These are phyloP conservation scores for Kryptopterus vitreolus DNA, from an alignment of 2,797 vertebrate species.

Conservation along the genomic window DNA sequence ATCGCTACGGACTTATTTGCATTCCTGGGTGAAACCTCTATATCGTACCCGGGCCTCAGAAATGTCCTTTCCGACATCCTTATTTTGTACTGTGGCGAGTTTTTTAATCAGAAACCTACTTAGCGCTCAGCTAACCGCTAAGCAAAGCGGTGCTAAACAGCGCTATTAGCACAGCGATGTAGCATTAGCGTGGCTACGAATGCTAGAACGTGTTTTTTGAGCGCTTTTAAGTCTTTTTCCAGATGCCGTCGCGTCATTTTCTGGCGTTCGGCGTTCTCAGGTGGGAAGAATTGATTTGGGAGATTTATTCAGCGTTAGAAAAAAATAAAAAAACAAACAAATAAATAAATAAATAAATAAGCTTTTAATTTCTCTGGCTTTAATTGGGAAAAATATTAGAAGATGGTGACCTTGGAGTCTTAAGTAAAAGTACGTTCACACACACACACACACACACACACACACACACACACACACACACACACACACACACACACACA, in stretches of 20 bases:
- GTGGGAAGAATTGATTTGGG: no score
- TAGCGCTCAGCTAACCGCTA: no score
- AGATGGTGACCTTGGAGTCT: neutral
- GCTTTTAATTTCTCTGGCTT: neutral
- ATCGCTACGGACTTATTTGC: neutral
- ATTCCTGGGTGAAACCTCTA: neutral
- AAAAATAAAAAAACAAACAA: no score
- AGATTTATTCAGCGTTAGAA: no score
- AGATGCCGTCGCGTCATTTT: neutral
- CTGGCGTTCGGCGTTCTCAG: neutral
- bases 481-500: constrained; percentile 27
- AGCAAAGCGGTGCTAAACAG: no score
- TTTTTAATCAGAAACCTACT: no score
- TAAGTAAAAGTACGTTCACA: neutral
- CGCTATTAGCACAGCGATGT: no score
- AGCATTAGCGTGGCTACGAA: neutral
- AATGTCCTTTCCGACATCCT: no score
- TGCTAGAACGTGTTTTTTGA: neutral
- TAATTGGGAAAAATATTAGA: neutral
- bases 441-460: neutral
- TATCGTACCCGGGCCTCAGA: no score
- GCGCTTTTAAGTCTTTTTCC: neutral
- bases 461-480: neutral
- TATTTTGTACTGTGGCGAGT: no score
- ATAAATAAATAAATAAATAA: neutral